Evolutionary conservation across 2,797 vertebrate species (phyloP), one percentile per base, ranked within the genome.

Genomic region (Eremophila alpestris): DNA sequence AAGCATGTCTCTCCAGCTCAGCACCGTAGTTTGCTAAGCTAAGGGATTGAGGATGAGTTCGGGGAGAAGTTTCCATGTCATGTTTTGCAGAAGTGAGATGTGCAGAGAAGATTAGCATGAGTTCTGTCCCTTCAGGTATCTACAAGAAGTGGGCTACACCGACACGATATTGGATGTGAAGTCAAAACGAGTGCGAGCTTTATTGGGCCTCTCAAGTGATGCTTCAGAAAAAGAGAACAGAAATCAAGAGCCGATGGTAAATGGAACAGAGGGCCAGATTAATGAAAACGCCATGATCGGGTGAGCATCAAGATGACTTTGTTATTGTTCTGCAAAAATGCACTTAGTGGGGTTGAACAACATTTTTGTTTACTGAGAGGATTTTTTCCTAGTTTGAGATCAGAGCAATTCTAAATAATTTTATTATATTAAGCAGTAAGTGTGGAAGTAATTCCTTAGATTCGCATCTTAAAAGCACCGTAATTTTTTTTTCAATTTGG

Each of bases 101-200:
- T 68, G 6, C 59, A 13, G 79, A 62, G 89, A 92, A 91, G 90
- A 71, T 82, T 88, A 95, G 26, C 93, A 91, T 97, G 87, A 83
- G 13, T 93, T 81, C 36, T 97, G 7, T 96, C 94, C 40, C 92
- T 93, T 8, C 97, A 99, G 99, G 98, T 99, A 99, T 95, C 98
- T 99, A 16, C 99, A 99, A 97, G 99, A 99, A 97, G 99, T 99
- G 90, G 99, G 99, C 92, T 99, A 99, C 97, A 99, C 99, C 13
- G 99, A 99, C 96, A 99, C 99, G 7, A 99, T 99, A 97, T 65
- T 99, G 97, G 99, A 99, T 96, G 99, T 99, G 55, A 99, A 99
- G 95, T 99, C 99, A 38, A 99, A 99, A 97, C 98, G 99, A 87
- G 99, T 99, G 49, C 97, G 98, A 93, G 98, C 99, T 41, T 98